phyloP scores from a whole-genome alignment of 2,797 vertebrate species.

The Amazona ochrocephala region DNA sequence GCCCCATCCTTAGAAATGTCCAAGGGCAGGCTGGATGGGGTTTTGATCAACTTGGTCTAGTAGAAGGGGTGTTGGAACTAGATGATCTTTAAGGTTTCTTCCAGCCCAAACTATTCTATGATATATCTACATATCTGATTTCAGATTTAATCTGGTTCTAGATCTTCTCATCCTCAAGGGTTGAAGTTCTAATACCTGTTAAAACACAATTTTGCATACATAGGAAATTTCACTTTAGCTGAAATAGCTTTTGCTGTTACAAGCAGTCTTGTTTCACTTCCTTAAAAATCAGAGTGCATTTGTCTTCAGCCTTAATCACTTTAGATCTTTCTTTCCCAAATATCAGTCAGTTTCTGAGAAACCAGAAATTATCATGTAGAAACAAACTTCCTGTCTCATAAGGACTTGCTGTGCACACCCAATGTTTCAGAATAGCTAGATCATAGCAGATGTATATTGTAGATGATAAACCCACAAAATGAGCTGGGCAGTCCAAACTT shows the following conservation, averaged over 20 bases:
- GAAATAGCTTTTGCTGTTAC: neutral
- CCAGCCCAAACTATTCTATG: neutral
- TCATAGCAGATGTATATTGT: neutral
- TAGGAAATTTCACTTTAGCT: neutral
- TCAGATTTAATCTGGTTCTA: neutral
- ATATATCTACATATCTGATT: neutral
- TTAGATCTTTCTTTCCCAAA: neutral
- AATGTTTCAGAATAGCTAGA: neutral
- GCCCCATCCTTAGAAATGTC: neutral
- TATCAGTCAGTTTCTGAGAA: neutral
- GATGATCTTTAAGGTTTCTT: neutral
- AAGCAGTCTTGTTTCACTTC: neutral
- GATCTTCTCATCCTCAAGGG: neutral
- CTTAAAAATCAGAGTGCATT: slow-evolving; percentile 11
- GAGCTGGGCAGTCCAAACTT: neutral
- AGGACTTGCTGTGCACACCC: neutral
- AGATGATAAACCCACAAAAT: neutral
- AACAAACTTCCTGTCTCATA: neutral
- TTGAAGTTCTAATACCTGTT: neutral
- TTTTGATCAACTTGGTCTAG: neutral
- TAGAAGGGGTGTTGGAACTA: neutral
- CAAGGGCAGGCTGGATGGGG: neutral
- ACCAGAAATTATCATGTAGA: neutral
- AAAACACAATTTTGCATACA: neutral
- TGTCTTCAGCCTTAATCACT: neutral